Base-by-base conservation (phyloP, 2,113 vertebrate species). In the Rhagologus leucostigma region DNA sequence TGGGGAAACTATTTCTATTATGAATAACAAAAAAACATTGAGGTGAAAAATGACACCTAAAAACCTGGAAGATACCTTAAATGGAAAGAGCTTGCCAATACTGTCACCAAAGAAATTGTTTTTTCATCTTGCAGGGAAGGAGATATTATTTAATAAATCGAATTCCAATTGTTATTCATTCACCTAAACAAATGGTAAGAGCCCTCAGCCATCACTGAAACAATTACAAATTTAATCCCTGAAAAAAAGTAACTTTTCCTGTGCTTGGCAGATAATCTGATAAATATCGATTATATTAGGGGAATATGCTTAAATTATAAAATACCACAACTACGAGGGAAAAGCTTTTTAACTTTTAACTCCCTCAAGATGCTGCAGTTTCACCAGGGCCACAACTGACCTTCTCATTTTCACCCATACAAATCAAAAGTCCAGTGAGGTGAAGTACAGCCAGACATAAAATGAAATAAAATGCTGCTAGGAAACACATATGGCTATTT, bases 21-120 rank as follows among this genome's bases (percentile, higher is more conserved):
- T 30, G 60, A 90, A 82, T 95, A 97, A 91, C 46, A 94, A 95
- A 84, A 42, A 96, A 95, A 91, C 13, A 68, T 3, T 49, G 37
- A 77, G 41, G 30, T 77, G 29, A 74, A 86, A 49, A 79, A 85
- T 37, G 12, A 67, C 60, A 84, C 41, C 44, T 70, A 68, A 89
- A 95, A 82, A 60, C 37, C 41, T 87, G n/a, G 35, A 86, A 57
- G 85, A 62, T 33, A 49, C 27, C 50, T 70, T 59, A 63, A 89
- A 84, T 29, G 26, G 60, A 91, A 91, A 85, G 35, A 92, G 22
- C 37, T 76, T 83, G 73, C 42, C 41, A 93, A 60, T 52, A 91
- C n/a, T 75, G 39, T 52, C 59, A 60, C 47, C 52, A 87, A 93
- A 82, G 13, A 81, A 83, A 80, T 29, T 52, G 53, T 13, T 70